phyloP scores from a whole-genome alignment of 1,140 invertebrate genomes.

The Drosophila yakuba region DNA sequence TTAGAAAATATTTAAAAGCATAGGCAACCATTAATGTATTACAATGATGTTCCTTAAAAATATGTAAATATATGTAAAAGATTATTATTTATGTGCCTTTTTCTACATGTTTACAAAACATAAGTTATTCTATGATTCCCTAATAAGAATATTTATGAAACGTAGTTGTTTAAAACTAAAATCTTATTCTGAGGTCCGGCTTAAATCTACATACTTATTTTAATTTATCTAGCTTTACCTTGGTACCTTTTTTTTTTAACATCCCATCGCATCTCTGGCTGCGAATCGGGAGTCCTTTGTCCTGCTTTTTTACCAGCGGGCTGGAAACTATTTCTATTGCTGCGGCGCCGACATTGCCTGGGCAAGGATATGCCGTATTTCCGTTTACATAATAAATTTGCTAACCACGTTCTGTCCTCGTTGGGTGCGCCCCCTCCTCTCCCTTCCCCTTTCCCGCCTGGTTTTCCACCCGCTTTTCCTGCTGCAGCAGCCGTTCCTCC shows the following conservation, averaged over 20 bases:
- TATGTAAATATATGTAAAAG: too few relatives aligned
- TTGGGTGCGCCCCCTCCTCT: constrained; percentile 14
- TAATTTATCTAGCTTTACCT: neutral
- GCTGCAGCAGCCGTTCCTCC: constrained; percentile 18
- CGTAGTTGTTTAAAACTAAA: too few relatives aligned
- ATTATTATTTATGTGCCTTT: too few relatives aligned
- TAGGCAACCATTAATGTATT: neutral
- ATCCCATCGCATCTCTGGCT: constrained; percentile 23
- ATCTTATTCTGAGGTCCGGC: too few relatives aligned
- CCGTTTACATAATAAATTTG: constrained; percentile 85
- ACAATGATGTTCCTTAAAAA: too few relatives aligned
- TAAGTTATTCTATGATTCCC: too few relatives aligned
- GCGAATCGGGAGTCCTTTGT: constrained; percentile 29
- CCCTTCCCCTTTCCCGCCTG: neutral
- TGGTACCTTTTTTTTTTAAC: neutral
- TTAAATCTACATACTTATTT: too few relatives aligned
- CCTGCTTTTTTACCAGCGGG: constrained; percentile 53
- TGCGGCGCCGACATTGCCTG: constrained; percentile 68
- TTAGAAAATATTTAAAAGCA: neutral
- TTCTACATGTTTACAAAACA: too few relatives aligned
- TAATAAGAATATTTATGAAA: too few relatives aligned
- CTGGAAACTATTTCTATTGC: constrained; percentile 81
- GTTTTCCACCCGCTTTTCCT: constrained; percentile 10
- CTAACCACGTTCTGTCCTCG: constrained; percentile 84
- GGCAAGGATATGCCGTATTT: constrained; percentile 84